Percentiles rank a stretch among this genome's conserved stretches.
phyloP scores from a whole-genome alignment of 2,888 invertebrate genomes.

The Beris morrisii region DNA sequence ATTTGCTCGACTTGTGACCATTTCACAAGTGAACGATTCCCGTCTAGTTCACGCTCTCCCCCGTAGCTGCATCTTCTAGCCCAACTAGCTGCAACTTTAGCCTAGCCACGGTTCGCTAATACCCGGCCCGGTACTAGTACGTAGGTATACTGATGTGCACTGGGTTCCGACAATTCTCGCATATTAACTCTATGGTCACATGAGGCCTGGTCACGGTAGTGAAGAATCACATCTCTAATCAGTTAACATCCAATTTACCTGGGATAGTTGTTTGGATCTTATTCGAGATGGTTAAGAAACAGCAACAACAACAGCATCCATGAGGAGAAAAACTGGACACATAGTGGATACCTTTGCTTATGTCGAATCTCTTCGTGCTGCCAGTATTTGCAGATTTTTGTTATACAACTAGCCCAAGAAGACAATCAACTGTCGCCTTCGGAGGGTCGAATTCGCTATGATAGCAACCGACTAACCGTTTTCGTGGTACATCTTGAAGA shows the following conservation, averaged over 20 bases:
- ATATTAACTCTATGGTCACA: constrained; percentile 37
- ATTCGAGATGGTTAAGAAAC: not conserved
- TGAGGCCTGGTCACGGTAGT: constrained; percentile 36
- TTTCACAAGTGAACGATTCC: constrained; percentile 36
- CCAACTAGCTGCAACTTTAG: not conserved
- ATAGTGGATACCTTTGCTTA: no score
- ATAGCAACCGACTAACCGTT: no score
- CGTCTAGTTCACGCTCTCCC: constrained; percentile 28
- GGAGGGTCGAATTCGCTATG: no score
- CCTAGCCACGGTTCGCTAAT: not conserved
- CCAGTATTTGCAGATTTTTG: no score
- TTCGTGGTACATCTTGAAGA: no score
- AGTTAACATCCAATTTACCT: constrained; percentile 36
- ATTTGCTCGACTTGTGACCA: constrained; percentile 40
- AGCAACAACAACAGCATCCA: no score
- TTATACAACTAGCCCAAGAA: no score
- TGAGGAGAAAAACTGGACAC: no score
- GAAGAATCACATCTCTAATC: constrained; percentile 36
- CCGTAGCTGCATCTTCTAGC: not conserved
- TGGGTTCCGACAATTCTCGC: constrained; percentile 26
- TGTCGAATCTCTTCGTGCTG: no score
- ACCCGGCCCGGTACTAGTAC: not conserved
- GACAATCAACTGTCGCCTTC: no score
- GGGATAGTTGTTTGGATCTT: constrained; percentile 1
- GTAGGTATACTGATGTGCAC: not conserved